A percentile compares a stretch with the other conserved stretches of the same genome.
Conservation (phyloP, 2,888 invertebrate species). For the Lasioglossum leucozonium region DNA sequence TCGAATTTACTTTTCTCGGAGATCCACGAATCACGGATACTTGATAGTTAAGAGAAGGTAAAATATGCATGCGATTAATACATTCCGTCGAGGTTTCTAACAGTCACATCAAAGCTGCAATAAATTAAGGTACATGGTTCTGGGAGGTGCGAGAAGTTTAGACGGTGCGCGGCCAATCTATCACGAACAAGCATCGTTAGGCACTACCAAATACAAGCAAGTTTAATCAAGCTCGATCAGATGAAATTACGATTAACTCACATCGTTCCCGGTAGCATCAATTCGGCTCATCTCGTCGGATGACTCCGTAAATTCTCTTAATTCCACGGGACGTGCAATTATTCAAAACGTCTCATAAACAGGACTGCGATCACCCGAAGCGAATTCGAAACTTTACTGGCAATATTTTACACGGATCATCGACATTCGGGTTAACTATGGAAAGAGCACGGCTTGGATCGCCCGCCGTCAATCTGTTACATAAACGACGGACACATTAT, state of each 20-base stretch:
- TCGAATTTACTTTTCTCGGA: too few relatives aligned
- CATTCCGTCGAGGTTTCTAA: background rate
- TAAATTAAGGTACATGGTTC: conserved; percentile 21
- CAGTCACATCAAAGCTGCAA: conserved; percentile 9
- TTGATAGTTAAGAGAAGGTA: background rate
- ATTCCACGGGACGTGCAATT: conserved; percentile 58
- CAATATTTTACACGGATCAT: background rate
- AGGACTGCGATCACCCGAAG: background rate
- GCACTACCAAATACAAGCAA: conserved; percentile 37
- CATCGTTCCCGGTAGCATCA: conserved; percentile 33
- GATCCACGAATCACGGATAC: background rate
- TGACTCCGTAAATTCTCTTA: conserved; percentile 64
- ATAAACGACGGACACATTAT: conserved; percentile 13
- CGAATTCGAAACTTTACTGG: background rate
- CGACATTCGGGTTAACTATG: background rate
- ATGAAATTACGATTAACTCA: conserved; percentile 54
- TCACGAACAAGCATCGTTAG: conserved; percentile 45
- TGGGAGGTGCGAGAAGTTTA: conserved; percentile 24
- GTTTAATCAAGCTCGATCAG: conserved; percentile 54
- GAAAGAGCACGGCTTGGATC: background rate
- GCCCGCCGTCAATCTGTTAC: background rate
- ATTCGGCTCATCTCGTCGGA: conserved; percentile 48
- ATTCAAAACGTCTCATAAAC: conserved; percentile 31
- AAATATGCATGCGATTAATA: background rate
- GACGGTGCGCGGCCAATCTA: conserved; percentile 31